Percentiles rank a stretch among this genome's conserved stretches.
Evolutionary conservation across 1,140 invertebrate species (phyloP).

Genomic region (Drosophila pectinifera): DNA sequence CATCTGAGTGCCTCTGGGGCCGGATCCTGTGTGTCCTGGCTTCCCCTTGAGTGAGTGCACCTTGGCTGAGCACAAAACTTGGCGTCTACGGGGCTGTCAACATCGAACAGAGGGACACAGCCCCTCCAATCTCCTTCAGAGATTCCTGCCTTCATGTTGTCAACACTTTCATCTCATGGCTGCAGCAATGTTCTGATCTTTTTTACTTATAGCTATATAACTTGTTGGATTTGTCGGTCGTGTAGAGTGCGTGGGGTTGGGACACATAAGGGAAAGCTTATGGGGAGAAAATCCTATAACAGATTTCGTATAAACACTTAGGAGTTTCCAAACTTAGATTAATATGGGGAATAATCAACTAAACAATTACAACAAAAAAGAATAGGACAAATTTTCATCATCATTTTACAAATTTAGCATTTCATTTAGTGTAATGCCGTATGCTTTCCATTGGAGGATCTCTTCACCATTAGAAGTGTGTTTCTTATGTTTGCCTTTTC

Average conservation of each 20-base stretch:
- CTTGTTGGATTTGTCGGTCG: constrained; percentile 24
- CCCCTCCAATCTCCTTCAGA: constrained; percentile 5
- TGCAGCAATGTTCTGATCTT: constrained; percentile 27
- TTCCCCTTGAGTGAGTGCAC: constrained; percentile 27
- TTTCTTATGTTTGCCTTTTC: constrained; percentile 5
- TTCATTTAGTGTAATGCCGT: constrained; percentile 26
- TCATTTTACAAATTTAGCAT: constrained; percentile 60
- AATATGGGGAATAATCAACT: constrained; percentile 52
- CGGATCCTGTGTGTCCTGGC: constrained; percentile 18
- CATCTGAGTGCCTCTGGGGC: constrained; percentile 27
- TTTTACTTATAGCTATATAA: constrained; percentile 6
- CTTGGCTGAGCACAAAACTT: constrained; percentile 32
- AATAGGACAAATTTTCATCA: constrained; percentile 64
- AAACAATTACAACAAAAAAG: constrained; percentile 70
- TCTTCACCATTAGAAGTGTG: constrained; percentile 23
- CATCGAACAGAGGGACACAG: constrained; percentile 13
- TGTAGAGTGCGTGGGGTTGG: constrained; percentile 19
- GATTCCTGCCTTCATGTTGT: constrained; percentile 5
- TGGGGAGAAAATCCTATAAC: constrained; percentile 71
- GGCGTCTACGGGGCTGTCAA: constrained; percentile 32
- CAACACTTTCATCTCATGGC: constrained; percentile 25
- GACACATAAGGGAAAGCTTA: constrained; percentile 12
- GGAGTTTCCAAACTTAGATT: constrained; percentile 60
- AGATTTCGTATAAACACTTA: constrained; percentile 60
- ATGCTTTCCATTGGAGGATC: too few relatives aligned